These are phyloP conservation scores for Acleris literana DNA, from an alignment of 2,888 invertebrate species.

Conservation along the genomic window DNA sequence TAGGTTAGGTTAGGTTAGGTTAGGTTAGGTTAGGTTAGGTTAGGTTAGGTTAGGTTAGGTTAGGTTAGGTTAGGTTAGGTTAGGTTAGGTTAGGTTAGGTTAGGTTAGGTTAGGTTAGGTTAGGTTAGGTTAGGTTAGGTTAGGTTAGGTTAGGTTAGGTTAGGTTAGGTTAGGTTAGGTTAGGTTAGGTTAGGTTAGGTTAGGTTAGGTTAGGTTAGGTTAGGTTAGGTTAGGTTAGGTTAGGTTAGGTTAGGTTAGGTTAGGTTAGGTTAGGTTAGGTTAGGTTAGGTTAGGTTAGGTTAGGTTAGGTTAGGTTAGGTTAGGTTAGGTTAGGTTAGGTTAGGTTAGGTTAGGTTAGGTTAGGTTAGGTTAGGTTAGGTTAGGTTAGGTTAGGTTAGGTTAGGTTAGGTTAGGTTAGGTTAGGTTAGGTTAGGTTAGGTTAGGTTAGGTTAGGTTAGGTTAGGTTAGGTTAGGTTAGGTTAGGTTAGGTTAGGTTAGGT, in stretches of 20 bases:
- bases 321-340: conserved; percentile 32
- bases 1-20: conserved; percentile 26
- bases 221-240: conserved; percentile 34
- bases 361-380: conserved; percentile 32
- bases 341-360: conserved; percentile 32
- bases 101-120: conserved; percentile 37
- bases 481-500: conserved; percentile 35
- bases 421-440: no score
- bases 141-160: conserved; percentile 24
- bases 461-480: conserved; percentile 10
- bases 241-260: conserved; percentile 35
- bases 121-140: conserved; percentile 18
- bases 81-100: conserved; percentile 37
- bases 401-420: no score
- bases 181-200: conserved; percentile 12
- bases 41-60: conserved; percentile 30
- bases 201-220: conserved; percentile 16
- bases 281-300: conserved; percentile 35
- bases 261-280: conserved; percentile 35
- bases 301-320: conserved; percentile 34
- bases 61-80: conserved; percentile 32
- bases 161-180: conserved; percentile 15
- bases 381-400: conserved; percentile 30
- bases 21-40: conserved; percentile 18
- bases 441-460: no score